Base-by-base conservation (phyloP, 2,888 invertebrate genomes). In the Julus scanicus region DNA sequence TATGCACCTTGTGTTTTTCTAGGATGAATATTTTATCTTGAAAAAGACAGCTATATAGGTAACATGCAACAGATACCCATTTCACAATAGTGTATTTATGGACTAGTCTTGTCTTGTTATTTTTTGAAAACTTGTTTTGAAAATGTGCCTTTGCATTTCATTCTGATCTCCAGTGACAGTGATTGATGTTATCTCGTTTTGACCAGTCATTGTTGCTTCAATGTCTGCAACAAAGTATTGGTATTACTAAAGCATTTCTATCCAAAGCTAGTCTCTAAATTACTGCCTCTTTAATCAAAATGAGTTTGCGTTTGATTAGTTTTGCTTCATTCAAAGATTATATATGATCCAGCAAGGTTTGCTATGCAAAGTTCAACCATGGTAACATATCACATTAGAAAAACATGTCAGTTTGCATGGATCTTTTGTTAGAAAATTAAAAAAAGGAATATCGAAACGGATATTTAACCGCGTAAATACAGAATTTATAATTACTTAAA, bases 121-220 rank as follows among this genome's bases (percentile, higher is more conserved):
- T 29, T 29, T 29, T 29, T 29, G 29, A 29, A 29, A 29, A 29
- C 29, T 29, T 29, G 29, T 29, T 29, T 29, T 1, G 29, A 29
- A 29, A 29, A 29, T 29, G 1, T 29, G 29, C 29, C 29, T 29
- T 29, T 29, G 29, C 29, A 29, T 29, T 29, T 29, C 29, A 29
- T 29, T 29, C 29, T 29, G 29, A 29, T 29, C 29, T 29, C 29
- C 29, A 29, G 29, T 71, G 71, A 29, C 71, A 71, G 20, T 71
- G 71, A 71, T 71, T 71, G 71, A 71, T 63, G 71, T 71, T 8
- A 71, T 29, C 71, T 8, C 11, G 71, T 71, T 71, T 57, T 71
- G 29, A n/a, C 29, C 29, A 71, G 71, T 71, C 71, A 71, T 71
- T 71, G 71, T 29, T 29, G 71, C 71, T 29, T 71, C 8, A 11